Percentiles rank a stretch among this genome's conserved stretches.
phyloP scores from a whole-genome alignment of 2,113 vertebrate species.

The Rhegmatorhina hoffmannsi region DNA sequence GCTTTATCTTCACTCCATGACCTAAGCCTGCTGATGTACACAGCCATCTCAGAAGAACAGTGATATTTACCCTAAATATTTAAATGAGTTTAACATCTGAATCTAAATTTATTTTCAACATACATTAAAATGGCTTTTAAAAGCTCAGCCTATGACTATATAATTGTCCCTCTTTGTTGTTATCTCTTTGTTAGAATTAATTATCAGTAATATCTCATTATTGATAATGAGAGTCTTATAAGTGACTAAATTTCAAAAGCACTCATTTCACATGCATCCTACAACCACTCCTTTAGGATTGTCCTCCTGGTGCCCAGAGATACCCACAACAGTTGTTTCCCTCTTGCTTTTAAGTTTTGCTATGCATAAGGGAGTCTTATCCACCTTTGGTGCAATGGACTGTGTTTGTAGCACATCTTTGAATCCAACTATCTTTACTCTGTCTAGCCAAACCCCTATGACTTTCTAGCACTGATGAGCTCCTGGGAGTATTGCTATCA shows the following conservation, averaged over 20 bases:
- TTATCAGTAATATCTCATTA: not conserved
- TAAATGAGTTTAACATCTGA: not conserved
- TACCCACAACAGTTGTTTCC: not conserved
- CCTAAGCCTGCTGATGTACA: not conserved
- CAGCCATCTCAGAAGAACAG: not conserved
- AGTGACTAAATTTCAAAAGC: not conserved
- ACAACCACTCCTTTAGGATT: not conserved
- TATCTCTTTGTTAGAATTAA: not conserved
- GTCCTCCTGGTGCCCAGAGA: not conserved
- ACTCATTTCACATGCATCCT: not conserved
- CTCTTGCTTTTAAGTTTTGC: not conserved
- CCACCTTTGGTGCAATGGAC: not conserved
- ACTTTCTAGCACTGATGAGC: not conserved
- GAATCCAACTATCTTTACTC: not conserved
- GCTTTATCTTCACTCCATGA: not conserved
- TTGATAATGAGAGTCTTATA: not conserved
- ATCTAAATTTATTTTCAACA: not conserved
- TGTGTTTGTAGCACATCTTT: not conserved
- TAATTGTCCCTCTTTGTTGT: not conserved
- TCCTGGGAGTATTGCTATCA: not conserved
- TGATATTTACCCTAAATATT: not conserved
- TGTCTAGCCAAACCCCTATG: not conserved
- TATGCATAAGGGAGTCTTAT: not conserved
- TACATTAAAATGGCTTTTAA: accelerated
- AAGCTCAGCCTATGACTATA: not conserved